Percentiles rank a stretch among this genome's conserved stretches.
phyloP scores from a whole-genome alignment of 2,888 invertebrate genomes.

The Apamea anceps region DNA sequence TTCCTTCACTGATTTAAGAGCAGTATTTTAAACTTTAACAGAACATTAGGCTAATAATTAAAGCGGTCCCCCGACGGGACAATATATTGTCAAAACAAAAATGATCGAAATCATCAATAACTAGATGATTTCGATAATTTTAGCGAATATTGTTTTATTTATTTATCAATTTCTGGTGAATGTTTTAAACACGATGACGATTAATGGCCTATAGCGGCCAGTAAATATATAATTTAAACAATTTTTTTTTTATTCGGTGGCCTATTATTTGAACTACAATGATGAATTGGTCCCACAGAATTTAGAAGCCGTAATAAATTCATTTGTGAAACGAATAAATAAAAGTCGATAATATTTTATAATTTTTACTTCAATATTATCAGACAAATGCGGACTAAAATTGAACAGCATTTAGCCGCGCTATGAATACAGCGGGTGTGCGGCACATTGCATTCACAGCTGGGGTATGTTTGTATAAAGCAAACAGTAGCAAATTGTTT shows the following conservation, averaged over 20 bases:
- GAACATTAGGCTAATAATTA: too few species aligned
- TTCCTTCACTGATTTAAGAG: background rate
- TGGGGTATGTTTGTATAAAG: slow-evolving; percentile 18
- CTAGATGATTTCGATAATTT: background rate
- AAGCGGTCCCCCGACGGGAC: too few species aligned
- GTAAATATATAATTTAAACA: background rate
- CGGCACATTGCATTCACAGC: slow-evolving; percentile 33
- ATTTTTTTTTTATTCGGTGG: background rate
- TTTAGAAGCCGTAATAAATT: background rate
- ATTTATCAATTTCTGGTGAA: background rate
- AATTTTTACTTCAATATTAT: slow-evolving; percentile 16
- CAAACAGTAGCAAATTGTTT: slow-evolving; percentile 43
- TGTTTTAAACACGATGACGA: background rate
- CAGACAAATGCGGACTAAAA: slow-evolving; percentile 9
- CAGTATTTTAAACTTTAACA: too few species aligned
- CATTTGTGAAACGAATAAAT: background rate
- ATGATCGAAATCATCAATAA: background rate
- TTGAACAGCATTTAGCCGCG: slow-evolving; percentile 11
- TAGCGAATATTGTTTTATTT: background rate
- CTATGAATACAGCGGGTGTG: slow-evolving; percentile 33
- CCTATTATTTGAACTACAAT: background rate
- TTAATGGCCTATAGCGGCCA: background rate
- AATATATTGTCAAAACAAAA: background rate
- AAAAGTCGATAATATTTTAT: background rate
- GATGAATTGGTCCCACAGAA: background rate